A percentile compares a stretch with the other conserved stretches of the same genome.
phyloP scores from a whole-genome alignment of 2,888 invertebrate genomes.

The Pasiphila rectangulata region DNA sequence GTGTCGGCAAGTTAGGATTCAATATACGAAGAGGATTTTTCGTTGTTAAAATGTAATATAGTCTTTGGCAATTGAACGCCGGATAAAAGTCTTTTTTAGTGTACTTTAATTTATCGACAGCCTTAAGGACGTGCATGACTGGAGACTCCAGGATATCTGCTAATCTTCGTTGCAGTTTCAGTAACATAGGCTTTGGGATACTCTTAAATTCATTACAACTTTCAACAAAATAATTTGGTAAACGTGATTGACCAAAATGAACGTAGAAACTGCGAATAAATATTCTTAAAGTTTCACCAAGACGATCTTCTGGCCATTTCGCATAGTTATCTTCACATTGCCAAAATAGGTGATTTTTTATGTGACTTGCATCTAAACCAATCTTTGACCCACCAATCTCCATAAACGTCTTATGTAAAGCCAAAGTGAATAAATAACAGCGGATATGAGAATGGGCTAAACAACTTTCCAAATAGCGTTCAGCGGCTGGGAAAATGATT shows the following conservation, averaged over 20 bases:
- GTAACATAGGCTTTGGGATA: slow-evolving; percentile 83
- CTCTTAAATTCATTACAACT: slow-evolving; percentile 87
- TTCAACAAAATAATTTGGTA: slow-evolving; percentile 88
- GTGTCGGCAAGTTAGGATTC: slow-evolving; percentile 64
- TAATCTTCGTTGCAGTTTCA: slow-evolving; percentile 84
- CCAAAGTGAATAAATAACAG: slow-evolving; percentile 84
- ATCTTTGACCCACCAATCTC: slow-evolving; percentile 83
- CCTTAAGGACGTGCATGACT: slow-evolving; percentile 84
- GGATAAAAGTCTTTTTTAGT: slow-evolving; percentile 83
- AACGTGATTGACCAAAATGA: slow-evolving; percentile 80
- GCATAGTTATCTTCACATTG: slow-evolving; percentile 86
- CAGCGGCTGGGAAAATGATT: slow-evolving; percentile 88
- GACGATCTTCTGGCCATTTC: slow-evolving; percentile 87
- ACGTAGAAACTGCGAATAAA: slow-evolving; percentile 84
- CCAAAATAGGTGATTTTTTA: slow-evolving; percentile 88
- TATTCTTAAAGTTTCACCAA: slow-evolving; percentile 84
- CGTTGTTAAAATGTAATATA: slow-evolving; percentile 81
- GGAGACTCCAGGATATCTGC: slow-evolving; percentile 86
- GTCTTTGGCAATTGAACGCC: slow-evolving; percentile 77
- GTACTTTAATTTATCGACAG: slow-evolving; percentile 85
- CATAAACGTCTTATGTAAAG: slow-evolving; percentile 86
- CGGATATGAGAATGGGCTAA: slow-evolving; percentile 86
- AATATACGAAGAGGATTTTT: slow-evolving; percentile 75
- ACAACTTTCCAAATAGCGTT: slow-evolving; percentile 86
- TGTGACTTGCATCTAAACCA: slow-evolving; percentile 85